Evolutionary conservation across 1,140 invertebrate species (phyloP), one percentile per base, ranked within the genome.

Genomic region (Laupala kohalensis): DNA sequence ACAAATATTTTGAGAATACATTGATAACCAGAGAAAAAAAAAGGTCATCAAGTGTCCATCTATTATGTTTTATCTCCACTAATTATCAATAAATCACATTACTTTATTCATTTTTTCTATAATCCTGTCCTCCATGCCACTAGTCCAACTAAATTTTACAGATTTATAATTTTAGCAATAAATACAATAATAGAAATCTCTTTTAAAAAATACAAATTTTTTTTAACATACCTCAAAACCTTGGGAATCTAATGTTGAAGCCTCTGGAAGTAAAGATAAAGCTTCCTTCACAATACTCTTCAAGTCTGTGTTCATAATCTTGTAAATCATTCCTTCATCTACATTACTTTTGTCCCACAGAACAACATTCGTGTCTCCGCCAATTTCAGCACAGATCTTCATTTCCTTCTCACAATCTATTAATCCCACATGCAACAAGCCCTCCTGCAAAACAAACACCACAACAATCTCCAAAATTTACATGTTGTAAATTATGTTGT

Each of bases 361-460:
- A 27, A 84, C 78, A 4, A 83, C 79, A n/a, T 83, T 82, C 63
- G 82, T 75, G 4, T 77, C 75, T 67, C 76, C 75, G 66, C 77
- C 78, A 28, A 88, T 82, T 76, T 24, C 80, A 72, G 74, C 83
- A 86, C n/a, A 88, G 74, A 62, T 81, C 72, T 65, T 77, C 77
- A 76, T 82, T 71, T 5, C 76, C 75, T 53, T 53, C 70, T 77
- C 69, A 76, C 84, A 85, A 72, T 83, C 76, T 13, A 88, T 75
- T 28, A 79, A 76, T 19, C 81, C 87, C 70, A 89, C 84, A 74
- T 83, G 81, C 0, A 87, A 81, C 26, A 89, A 76, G 63, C 84
- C 84, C 75, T 85, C 82, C 85, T 85, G 73, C 72, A 78, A 77
- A 70, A 70, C 73, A n/a, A n/a, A n/a, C n/a, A n/a, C n/a, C n/a